Conservation (phyloP, 2,113 vertebrate species). For the Otocyon megalotis region DNA sequence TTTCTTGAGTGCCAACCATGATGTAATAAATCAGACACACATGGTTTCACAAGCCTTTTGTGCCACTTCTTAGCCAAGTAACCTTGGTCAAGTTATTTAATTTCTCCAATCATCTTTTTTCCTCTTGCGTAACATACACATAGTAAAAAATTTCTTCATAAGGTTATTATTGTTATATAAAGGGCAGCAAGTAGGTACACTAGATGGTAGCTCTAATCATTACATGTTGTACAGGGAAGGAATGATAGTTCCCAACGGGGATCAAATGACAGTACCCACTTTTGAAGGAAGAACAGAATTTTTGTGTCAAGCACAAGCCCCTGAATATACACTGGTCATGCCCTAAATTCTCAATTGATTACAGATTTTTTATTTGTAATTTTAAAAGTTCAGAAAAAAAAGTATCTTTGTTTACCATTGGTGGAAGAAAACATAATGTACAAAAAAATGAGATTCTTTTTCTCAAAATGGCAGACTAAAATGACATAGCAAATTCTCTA, state of each 20-base stretch:
- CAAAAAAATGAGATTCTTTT: not conserved
- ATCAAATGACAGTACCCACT: not conserved
- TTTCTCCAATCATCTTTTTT: not conserved
- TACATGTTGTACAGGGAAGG: not conserved
- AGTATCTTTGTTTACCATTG: not conserved
- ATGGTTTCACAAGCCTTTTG: not conserved
- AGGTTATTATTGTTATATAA: not conserved
- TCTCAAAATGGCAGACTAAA: not conserved
- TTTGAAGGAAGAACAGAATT: not conserved
- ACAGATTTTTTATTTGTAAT: not conserved
- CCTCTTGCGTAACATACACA: not conserved
- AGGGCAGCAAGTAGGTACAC: not conserved
- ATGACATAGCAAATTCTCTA: not conserved
- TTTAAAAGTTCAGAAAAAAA: conserved; percentile 20
- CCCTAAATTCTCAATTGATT: not conserved
- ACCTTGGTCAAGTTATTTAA: not conserved
- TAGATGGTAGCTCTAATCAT: not conserved
- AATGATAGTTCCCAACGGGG: not conserved
- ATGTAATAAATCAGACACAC: not conserved
- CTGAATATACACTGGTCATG: not conserved
- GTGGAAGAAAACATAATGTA: not conserved
- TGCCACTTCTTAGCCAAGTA: not conserved
- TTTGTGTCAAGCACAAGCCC: not conserved
- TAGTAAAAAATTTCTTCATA: not conserved
- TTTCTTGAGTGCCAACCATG: not conserved